A percentile compares a stretch with the other conserved stretches of the same genome.
These are phyloP conservation scores for Onychomys torridus DNA, from an alignment of 2,797 vertebrate genomes.

Conservation along the genomic window DNA sequence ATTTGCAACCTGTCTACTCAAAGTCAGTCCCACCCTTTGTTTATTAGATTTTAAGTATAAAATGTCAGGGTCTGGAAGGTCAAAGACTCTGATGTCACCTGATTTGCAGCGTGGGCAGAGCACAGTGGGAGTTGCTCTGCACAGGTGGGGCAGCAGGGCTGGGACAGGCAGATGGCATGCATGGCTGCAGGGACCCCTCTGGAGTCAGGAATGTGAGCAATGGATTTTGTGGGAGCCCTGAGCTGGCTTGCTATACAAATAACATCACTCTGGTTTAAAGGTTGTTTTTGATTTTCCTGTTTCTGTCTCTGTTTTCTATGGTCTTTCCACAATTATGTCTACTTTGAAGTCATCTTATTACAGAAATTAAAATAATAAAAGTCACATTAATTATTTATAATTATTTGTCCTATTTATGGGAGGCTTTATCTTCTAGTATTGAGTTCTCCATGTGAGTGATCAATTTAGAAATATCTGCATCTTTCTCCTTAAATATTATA, in stretches of 20 bases:
- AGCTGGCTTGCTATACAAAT: not conserved
- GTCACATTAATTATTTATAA: not conserved
- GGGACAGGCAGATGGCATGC: no score
- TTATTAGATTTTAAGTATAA: slow-evolving; percentile 18
- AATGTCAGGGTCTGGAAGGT: not conserved
- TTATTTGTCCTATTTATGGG: not conserved
- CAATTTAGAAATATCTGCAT: not conserved
- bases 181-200: not conserved
- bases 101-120: not conserved
- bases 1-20: not conserved
- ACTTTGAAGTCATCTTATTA: not conserved
- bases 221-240: not conserved
- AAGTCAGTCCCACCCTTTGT: not conserved
- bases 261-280: not conserved
- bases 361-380: slow-evolving; percentile 3
- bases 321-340: not conserved
- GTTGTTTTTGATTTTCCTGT: not conserved
- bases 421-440: not conserved
- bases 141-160: no score
- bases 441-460: not conserved
- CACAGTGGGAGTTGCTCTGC: not conserved
- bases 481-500: not conserved
- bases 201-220: not conserved
- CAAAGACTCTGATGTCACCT: not conserved
- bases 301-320: not conserved